Conservation (phyloP, 2,888 invertebrate species). For the Muschampia plurimacula region DNA sequence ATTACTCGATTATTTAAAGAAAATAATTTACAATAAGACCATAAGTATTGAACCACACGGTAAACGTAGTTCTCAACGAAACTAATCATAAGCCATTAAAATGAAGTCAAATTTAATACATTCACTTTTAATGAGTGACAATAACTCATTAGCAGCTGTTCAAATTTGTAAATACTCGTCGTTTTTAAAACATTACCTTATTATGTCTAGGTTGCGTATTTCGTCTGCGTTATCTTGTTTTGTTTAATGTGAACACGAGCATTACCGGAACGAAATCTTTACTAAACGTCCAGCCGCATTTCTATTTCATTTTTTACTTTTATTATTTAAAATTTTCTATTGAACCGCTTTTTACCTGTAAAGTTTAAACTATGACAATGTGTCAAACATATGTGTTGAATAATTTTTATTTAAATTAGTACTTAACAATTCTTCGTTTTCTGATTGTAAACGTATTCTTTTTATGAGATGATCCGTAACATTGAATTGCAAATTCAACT, state of each 20-base stretch:
- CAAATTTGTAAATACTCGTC: constrained; percentile 12
- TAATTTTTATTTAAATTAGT: no score
- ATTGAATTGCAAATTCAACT: constrained; percentile 33
- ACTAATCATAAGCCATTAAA: background rate
- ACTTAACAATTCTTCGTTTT: constrained; percentile 1
- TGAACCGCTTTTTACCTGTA: background rate
- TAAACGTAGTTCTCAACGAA: background rate
- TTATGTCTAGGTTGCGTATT: constrained; percentile 16
- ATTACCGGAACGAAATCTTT: constrained; percentile 15
- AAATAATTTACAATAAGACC: background rate
- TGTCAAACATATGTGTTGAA: no score
- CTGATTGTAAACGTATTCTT: constrained; percentile 28
- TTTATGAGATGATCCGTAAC: constrained; percentile 23
- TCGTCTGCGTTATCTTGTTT: constrained; percentile 4
- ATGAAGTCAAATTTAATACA: background rate
- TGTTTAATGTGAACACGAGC: background rate
- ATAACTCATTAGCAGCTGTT: constrained; percentile 29
- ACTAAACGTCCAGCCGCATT: background rate
- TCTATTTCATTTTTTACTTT: background rate
- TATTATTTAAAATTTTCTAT: background rate
- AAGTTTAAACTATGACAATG: no score
- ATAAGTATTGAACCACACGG: background rate
- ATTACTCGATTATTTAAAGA: no score
- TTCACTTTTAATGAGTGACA: constrained; percentile 14
- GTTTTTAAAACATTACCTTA: constrained; percentile 14